phyloP scores from a whole-genome alignment of 2,888 invertebrate species.

The Habroteleia sp. region DNA sequence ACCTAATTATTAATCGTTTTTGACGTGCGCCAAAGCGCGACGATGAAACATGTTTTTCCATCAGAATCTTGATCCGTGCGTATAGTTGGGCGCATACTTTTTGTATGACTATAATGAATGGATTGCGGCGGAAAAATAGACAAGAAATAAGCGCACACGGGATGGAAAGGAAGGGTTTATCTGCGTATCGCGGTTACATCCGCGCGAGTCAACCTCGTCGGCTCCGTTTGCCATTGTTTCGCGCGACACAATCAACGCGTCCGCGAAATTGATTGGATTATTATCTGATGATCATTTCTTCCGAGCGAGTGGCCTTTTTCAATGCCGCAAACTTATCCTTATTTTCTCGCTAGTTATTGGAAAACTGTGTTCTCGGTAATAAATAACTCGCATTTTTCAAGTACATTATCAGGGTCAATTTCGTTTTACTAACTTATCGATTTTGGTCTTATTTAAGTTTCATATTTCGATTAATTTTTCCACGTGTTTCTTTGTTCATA shows the following conservation, averaged over 20 bases:
- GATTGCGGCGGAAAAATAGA: constrained; percentile 32
- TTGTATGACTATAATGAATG: constrained; percentile 34
- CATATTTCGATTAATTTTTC: too few relatives aligned
- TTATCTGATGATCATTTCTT: constrained; percentile 52
- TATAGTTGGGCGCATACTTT: constrained; percentile 15
- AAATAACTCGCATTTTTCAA: constrained; percentile 32
- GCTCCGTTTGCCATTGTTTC: constrained; percentile 49
- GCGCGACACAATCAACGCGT: constrained; percentile 41
- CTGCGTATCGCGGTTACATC: constrained; percentile 42
- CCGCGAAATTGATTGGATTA: constrained; percentile 52
- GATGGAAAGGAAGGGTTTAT: constrained; percentile 43
- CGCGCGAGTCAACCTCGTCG: constrained; percentile 21
- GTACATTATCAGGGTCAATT: constrained; percentile 27
- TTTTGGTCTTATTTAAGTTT: constrained; percentile 14
- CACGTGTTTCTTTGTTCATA: too few relatives aligned
- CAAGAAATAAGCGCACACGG: constrained; percentile 23
- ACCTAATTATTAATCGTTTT: too few relatives aligned
- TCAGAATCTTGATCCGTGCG: background rate
- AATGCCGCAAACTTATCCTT: constrained; percentile 38
- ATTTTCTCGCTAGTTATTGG: constrained; percentile 35
- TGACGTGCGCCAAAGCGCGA: constrained; percentile 1
- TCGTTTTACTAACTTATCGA: constrained; percentile 11
- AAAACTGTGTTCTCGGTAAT: constrained; percentile 11
- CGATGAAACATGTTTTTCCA: constrained; percentile 3
- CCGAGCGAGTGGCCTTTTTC: constrained; percentile 43